Conservation (phyloP, 2,113 vertebrate genomes). For the Solenodon paradoxus region DNA sequence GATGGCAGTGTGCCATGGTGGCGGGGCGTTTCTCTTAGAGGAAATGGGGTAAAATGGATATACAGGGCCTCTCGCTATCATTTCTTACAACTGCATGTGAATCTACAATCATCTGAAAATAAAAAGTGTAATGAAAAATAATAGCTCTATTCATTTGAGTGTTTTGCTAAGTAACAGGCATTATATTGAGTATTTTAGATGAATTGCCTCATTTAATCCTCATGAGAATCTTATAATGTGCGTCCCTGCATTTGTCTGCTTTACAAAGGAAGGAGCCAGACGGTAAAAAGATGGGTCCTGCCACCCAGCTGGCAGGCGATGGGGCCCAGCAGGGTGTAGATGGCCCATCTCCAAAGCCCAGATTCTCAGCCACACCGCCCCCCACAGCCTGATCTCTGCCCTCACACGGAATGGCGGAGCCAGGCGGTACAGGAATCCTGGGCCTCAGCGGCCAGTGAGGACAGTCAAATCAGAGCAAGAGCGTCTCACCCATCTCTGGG, state of each 20-base stretch:
- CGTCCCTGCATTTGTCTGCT: neutral
- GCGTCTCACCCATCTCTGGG: neutral
- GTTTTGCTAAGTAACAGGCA: neutral
- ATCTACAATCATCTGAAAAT: neutral
- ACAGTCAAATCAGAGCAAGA: neutral
- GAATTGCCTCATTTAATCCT: neutral
- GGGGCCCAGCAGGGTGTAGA: neutral
- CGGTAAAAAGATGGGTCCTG: neutral
- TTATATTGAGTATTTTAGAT: neutral
- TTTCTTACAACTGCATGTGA: neutral
- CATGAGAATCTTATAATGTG: neutral
- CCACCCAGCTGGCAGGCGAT: neutral
- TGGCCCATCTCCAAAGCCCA: neutral
- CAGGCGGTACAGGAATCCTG: too few species aligned
- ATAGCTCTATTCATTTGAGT: neutral
- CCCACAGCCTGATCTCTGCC: neutral
- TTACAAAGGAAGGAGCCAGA: neutral
- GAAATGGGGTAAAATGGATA: neutral
- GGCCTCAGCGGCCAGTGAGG: rapidly evolving
- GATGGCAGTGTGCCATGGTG: neutral
- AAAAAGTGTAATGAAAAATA: neutral
- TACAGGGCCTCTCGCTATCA: neutral
- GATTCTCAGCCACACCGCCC: neutral
- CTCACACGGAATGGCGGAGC: too few species aligned
- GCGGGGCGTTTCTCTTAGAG: too few species aligned